Base-by-base conservation (phyloP, 2,797 vertebrate species). In the Megaceryle alcyon region DNA sequence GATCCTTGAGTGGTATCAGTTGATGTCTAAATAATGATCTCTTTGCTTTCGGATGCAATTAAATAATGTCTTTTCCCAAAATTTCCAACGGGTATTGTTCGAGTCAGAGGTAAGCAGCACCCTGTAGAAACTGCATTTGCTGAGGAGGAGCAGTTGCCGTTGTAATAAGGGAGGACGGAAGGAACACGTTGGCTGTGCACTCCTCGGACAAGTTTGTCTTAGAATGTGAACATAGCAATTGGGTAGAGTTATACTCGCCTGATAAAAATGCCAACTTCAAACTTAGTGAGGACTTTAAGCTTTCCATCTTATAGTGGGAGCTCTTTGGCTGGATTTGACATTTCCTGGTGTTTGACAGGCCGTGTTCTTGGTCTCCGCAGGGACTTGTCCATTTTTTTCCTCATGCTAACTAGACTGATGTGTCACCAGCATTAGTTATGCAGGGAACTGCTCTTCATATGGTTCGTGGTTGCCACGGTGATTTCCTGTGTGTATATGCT, bases 331-430 rank as follows among this genome's bases (percentile, higher is more conserved):
- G 3, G 2, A 23, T 25, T 31, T 90, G n/a, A 70, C 10, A 37
- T 33, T 28, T 70, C 0, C 35, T 49, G 73, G 41, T 15, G 26
- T 90, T 86, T 80, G 44, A 66, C 43, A 78, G 44, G 28, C 87
- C 53, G 25, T 1, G 3, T 33, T 83, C 43, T 57, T 65, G 41
- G 22, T 60, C 64, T 89, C 53, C 84, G 44, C 64, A 29, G 41
- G 17, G 44, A 57, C 71, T 76, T 57, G 16, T 20, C 48, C 28
- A 0, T 61, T 66, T 82, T 82, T 68, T 84, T 57, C 70, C 3
- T 0, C 53, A 19, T 0, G 0, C 48, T 70, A 43, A 60, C 56
- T 4, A 6, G 41, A 41, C 31, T 22, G 61, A 46, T 59, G 51
- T 39, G 31, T 86, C 0, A 0, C 60, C 21, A 72, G 29, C 46